Evolutionary conservation across 2,888 invertebrate genomes (phyloP), one percentile per base, ranked within the genome.

Genomic region (Stegophylla sp.): DNA sequence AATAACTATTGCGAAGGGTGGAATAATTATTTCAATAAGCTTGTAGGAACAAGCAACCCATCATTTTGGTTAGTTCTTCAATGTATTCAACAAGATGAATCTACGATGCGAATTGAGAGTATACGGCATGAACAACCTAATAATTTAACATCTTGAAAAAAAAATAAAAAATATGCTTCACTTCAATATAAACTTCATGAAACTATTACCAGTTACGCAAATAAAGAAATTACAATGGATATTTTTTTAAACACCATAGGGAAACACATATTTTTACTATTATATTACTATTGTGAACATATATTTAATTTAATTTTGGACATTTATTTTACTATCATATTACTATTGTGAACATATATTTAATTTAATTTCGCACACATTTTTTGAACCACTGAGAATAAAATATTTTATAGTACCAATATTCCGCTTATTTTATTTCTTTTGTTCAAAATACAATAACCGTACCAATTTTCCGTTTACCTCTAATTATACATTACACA

Each of bases 201-300:
- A 61, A 61, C 26, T 61, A 61, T 28, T 61, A 28, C 13, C 15
- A 61, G 7, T 61, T 61, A 61, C 59, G 5, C 26, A 61, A 61
- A 15, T 34, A 34, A 34, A 34, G 34, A 34, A 34, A 34, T 34
- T 34, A 34, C 34, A 34, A 34, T 34, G 34, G 13, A 61, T 1
- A 28, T 61, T 61, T 28, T 61, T 61, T 61, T 28, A 17, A 61
- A 59, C 26, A 61, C 7, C 59, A 61, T 61, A 61, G 23, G 59
- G 15, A 59, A 59, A 59, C 59, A 2, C 23, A 26, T 59, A 23
- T 59, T 59, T 59, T 51, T 9, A 53, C n/a, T 53, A 53, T 53
- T 9, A 20, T 34, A 34, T 34, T 34, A 34, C 59, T 59, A 59
- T 26, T 56, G 23, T 56, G 10, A 2, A 56, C 20, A 2, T 53